A percentile compares a stretch with the other conserved stretches of the same genome.
Conservation (phyloP, 2,797 vertebrate species). For the Tokudaia muenninki region DNA sequence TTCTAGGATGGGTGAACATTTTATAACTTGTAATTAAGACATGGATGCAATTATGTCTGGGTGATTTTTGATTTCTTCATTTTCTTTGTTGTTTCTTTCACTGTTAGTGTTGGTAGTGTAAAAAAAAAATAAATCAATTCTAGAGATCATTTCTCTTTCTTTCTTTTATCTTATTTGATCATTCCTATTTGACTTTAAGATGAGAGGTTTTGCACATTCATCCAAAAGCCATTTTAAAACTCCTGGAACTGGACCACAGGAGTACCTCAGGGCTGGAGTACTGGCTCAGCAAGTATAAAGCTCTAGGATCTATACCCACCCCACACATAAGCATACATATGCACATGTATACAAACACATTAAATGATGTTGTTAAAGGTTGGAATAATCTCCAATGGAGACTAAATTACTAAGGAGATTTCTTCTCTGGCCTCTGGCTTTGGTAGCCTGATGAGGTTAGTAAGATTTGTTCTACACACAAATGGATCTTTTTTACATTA, state of each 20-base stretch:
- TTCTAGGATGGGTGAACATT: neutral
- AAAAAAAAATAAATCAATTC: neutral
- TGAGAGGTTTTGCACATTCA: neutral
- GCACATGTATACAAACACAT: neutral
- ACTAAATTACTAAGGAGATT: neutral
- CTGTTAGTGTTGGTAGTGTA: neutral
- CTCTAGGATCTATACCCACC: neutral
- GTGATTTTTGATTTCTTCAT: neutral
- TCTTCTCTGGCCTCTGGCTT: neutral
- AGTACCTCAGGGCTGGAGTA: neutral
- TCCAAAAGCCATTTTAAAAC: neutral
- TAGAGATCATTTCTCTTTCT: neutral
- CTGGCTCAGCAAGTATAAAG: neutral
- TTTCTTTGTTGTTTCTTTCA: neutral
- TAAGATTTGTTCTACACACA: neutral
- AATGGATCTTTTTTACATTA: neutral
- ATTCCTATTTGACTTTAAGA: neutral
- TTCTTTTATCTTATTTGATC: neutral
- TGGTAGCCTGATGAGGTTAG: neutral
- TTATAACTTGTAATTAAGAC: neutral
- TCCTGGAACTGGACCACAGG: neutral
- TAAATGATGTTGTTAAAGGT: neutral
- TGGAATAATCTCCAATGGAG: neutral
- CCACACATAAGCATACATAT: neutral
- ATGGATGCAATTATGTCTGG: neutral